phyloP scores from a whole-genome alignment of 2,888 invertebrate species.

The Gastrophysa polygoni region DNA sequence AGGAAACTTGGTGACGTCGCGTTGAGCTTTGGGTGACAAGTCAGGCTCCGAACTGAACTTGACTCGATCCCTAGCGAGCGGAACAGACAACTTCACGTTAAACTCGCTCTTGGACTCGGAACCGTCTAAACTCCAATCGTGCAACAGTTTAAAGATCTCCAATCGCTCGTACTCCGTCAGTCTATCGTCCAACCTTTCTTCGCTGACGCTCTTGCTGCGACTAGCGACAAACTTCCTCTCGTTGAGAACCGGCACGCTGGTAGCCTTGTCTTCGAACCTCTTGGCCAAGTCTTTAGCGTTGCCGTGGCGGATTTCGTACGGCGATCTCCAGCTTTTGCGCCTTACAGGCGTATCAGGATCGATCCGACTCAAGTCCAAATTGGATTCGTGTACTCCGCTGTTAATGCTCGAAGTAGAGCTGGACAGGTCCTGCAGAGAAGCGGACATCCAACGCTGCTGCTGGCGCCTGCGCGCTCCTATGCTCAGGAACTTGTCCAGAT shows the following conservation, averaged over 20 bases:
- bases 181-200: slow-evolving; percentile 50
- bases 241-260: slow-evolving; percentile 51
- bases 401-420: slow-evolving; percentile 57
- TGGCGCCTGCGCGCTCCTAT: slow-evolving; percentile 46
- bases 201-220: slow-evolving; percentile 51
- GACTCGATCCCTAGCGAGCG: slow-evolving; percentile 33
- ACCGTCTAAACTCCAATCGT: slow-evolving; percentile 57
- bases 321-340: slow-evolving; percentile 71
- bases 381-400: slow-evolving; percentile 54
- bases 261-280: slow-evolving; percentile 65
- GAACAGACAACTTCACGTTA: slow-evolving; percentile 35
- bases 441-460: slow-evolving; percentile 47
- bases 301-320: slow-evolving; percentile 71
- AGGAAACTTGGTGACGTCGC: slow-evolving; percentile 26
- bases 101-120: slow-evolving; percentile 53
- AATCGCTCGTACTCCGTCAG: slow-evolving; percentile 55
- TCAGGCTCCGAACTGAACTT: slow-evolving; percentile 52
- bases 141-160: slow-evolving; percentile 55
- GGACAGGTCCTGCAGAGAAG: slow-evolving; percentile 55
- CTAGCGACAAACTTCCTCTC: slow-evolving; percentile 38
- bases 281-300: slow-evolving; percentile 67
- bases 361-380: slow-evolving; percentile 55
- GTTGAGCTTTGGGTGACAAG: slow-evolving; percentile 46
- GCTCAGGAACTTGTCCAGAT: slow-evolving; percentile 50
- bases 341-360: slow-evolving; percentile 50